Percentiles rank a stretch among this genome's conserved stretches.
phyloP scores from a whole-genome alignment of 2,888 invertebrate species.

The Geotrupes spiniger region DNA sequence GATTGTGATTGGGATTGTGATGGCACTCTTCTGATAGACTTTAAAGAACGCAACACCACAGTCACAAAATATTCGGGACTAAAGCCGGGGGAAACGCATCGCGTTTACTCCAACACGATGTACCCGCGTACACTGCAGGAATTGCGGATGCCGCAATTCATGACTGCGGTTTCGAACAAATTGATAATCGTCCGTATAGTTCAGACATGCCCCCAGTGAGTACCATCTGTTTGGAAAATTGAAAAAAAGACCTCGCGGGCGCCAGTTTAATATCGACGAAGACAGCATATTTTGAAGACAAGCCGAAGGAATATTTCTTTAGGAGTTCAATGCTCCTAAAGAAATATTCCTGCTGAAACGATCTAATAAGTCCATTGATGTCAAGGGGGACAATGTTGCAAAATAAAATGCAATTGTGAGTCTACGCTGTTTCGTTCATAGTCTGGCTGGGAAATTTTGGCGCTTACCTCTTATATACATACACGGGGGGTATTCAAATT shows the following conservation, averaged over 20 bases:
- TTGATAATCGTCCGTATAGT: background rate
- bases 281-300: background rate
- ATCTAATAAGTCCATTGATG: constrained; percentile 4
- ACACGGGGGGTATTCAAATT: no score
- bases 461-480: constrained; percentile 18
- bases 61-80: background rate
- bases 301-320: background rate
- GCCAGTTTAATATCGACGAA: no score
- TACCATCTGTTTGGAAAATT: no score
- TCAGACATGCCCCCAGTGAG: background rate
- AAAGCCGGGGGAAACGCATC: background rate
- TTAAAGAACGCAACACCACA: constrained; percentile 13
- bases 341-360: background rate
- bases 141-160: background rate
- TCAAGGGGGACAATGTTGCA: background rate
- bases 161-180: background rate
- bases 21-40: no score
- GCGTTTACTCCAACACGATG: background rate
- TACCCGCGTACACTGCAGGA: background rate
- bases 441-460: constrained; percentile 25
- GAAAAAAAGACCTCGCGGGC: no score
- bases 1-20: no score
- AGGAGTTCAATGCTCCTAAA: no score
- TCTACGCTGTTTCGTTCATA: constrained; percentile 1
- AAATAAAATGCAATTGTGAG: background rate